A percentile compares a stretch with the other conserved stretches of the same genome.
These are phyloP conservation scores for Drosophila emarginata DNA, from an alignment of 2,888 invertebrate species.

Conservation along the genomic window DNA sequence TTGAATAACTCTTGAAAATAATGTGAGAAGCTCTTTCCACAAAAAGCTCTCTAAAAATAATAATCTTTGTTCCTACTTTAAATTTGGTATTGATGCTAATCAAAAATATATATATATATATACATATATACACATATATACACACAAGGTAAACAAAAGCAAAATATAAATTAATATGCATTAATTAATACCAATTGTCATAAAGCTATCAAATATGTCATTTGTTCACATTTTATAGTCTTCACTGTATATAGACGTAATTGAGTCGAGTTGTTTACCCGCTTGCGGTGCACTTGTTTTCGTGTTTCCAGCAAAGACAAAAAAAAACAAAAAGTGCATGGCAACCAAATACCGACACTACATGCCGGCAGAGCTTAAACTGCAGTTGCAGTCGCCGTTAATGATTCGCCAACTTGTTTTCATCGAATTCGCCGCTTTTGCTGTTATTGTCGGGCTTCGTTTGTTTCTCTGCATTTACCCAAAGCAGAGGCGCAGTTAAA, in stretches of 20 bases:
- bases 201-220: neutral
- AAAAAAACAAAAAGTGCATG: slow-evolving; percentile 46
- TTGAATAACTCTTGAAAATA: no score
- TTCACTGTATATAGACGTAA: slow-evolving; percentile 23
- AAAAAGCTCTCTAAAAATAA: no score
- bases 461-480: neutral
- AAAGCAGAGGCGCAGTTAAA: slow-evolving; percentile 41
- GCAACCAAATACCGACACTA: slow-evolving; percentile 43
- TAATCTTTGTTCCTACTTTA: no score
- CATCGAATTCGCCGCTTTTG: slow-evolving; percentile 45
- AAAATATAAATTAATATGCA: neutral
- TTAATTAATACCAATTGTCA: neutral
- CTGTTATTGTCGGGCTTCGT: slow-evolving; percentile 35
- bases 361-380: neutral
- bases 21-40: no score
- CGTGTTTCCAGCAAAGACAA: slow-evolving; percentile 28
- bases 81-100: no score
- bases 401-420: slow-evolving; percentile 56
- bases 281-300: slow-evolving; percentile 55
- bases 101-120: no score
- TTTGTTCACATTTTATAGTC: neutral
- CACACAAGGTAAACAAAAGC: neutral
- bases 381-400: slow-evolving; percentile 29
- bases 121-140: no score
- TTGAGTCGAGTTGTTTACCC: slow-evolving; percentile 44